Base-by-base conservation (phyloP, 2,888 invertebrate species). In the Endomychus coccineus region DNA sequence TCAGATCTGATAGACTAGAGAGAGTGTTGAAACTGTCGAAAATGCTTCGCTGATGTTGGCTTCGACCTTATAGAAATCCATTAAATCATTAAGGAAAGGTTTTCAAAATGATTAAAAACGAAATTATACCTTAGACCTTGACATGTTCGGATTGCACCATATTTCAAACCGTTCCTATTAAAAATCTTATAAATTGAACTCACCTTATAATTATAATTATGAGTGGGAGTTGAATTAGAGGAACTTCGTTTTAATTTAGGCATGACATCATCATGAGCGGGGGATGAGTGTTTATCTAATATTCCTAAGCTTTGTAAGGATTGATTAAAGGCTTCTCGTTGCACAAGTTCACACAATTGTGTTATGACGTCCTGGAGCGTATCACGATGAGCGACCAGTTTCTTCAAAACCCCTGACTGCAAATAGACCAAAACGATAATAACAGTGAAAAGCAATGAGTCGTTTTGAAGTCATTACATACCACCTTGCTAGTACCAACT, bases 401-500 rank as follows among this genome's bases (percentile, higher is more conserved):
- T 70, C 27, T 70, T 64, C 33, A 73, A 59, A 19, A 72, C 64
- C n/a, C 70, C 71, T 33, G 71, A 69, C 73, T 74, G 40, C 17
- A 58, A 54, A 45, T 25, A 5, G 31, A 11, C 24, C 3, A 23
- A 22, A 25, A 34, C n/a, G 14, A 29, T 25, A 7, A 25, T 7
- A 11, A 11, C 5, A 25, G 10, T 25, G 5, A 25, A 25, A 11
- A 10, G 27, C 7, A 25, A 15, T 29, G 17, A 66, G n/a, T n/a
- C n/a, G n/a, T n/a, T n/a, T n/a, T n/a, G n/a, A n/a, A n/a, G n/a
- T n/a, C n/a, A n/a, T n/a, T n/a, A n/a, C 73, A 68, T 64, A 79
- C 80, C 50, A 79, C 74, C 74, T 78, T 78, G 43, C 78, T 78
- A 14, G 75, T 74, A 15, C 72, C 74, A 27, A 75, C 65, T 62